Percentiles rank a stretch among this genome's conserved stretches.
These are phyloP conservation scores for Brachionus plicatilis DNA, from an alignment of 1,140 invertebrate species.

Conservation along the genomic window DNA sequence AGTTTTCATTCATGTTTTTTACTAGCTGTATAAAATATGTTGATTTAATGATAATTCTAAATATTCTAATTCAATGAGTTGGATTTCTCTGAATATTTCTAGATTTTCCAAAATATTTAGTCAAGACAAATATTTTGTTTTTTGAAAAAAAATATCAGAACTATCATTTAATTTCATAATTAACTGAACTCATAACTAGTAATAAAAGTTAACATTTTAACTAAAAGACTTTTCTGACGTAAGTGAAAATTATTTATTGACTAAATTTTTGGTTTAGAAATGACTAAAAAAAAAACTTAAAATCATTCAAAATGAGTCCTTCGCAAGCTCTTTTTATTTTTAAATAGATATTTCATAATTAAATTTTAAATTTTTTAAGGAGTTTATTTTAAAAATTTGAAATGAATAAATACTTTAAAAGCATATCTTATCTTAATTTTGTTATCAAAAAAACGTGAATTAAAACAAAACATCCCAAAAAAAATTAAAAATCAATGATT, in stretches of 20 bases:
- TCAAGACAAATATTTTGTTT: background rate
- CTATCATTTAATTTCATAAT: background rate
- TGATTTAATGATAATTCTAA: constrained; percentile 11
- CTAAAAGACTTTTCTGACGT: background rate
- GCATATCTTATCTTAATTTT: background rate
- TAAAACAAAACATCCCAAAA: background rate
- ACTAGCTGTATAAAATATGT: background rate
- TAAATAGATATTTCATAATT: background rate
- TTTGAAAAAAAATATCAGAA: background rate
- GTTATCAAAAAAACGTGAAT: background rate
- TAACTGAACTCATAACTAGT: background rate
- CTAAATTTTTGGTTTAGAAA: no score
- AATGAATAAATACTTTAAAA: background rate
- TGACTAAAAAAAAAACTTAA: no score
- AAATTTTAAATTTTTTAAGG: background rate
- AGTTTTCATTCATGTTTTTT: background rate
- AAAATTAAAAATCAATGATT: no score
- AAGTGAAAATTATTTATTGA: background rate
- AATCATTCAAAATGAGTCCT: no score
- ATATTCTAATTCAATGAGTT: background rate
- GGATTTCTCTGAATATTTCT: background rate
- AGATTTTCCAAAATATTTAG: background rate
- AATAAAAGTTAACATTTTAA: background rate
- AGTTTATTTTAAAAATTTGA: background rate
- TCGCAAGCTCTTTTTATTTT: background rate